A percentile compares a stretch with the other conserved stretches of the same genome.
phyloP scores from a whole-genome alignment of 2,888 invertebrate species.

The Seira sanloemensis region DNA sequence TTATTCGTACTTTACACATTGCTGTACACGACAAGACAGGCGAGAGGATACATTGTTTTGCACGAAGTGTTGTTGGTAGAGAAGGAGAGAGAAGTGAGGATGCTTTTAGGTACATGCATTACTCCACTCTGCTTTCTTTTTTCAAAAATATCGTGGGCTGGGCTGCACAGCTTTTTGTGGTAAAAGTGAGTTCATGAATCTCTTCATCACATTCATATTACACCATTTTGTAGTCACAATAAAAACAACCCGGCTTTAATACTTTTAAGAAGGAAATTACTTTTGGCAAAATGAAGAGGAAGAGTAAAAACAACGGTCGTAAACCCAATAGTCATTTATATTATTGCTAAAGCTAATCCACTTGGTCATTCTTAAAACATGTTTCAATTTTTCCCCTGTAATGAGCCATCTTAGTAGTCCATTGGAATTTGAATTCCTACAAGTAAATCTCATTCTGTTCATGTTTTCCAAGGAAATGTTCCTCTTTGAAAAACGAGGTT shows the following conservation, averaged over 20 bases:
- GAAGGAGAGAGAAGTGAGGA: neutral
- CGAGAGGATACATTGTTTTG: slow-evolving; percentile 30
- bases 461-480: too few species aligned
- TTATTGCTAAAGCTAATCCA: slow-evolving; percentile 46
- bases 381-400: slow-evolving; percentile 32
- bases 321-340: slow-evolving; percentile 34
- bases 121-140: slow-evolving; percentile 39
- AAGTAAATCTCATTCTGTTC: too few species aligned
- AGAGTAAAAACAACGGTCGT: slow-evolving; percentile 21
- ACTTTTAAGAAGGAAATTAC: neutral
- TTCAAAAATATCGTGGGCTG: slow-evolving; percentile 41
- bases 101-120: neutral
- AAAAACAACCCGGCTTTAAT: neutral
- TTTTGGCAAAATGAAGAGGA: neutral
- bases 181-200: slow-evolving; percentile 51
- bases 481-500: neutral
- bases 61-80: slow-evolving; percentile 11
- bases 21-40: neutral
- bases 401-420: neutral
- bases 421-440: too few species aligned
- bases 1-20: too few species aligned
- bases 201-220: slow-evolving; percentile 2
- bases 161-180: slow-evolving; percentile 31
- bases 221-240: slow-evolving; percentile 20
- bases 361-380: slow-evolving; percentile 49